Percentiles rank a stretch among this genome's conserved stretches.
These are phyloP conservation scores for Phoebastria nigripes DNA, from an alignment of 2,797 vertebrate genomes.

Conservation along the genomic window DNA sequence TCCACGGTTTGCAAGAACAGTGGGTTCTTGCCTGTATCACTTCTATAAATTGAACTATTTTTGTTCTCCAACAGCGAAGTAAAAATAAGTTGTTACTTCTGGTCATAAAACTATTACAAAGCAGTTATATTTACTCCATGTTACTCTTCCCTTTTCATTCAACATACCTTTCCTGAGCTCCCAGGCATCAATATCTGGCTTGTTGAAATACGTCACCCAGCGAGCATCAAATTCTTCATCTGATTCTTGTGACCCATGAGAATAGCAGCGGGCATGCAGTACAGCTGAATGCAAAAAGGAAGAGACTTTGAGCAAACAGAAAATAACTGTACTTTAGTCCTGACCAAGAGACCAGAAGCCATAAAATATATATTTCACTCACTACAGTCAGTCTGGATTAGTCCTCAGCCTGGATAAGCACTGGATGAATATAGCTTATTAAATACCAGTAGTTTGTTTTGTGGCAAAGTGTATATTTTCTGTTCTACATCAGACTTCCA, in stretches of 20 bases:
- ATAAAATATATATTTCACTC: accelerated
- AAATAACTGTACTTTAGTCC: not conserved
- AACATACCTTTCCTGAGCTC: conserved; percentile 90
- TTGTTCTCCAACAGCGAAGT: not conserved
- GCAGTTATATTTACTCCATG: not conserved
- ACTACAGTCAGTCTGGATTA: not conserved
- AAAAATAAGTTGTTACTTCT: not conserved
- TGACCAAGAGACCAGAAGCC: not conserved
- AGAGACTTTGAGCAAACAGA: not conserved
- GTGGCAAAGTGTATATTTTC: not conserved
- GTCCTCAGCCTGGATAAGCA: not conserved
- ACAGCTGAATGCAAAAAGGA: conserved; percentile 8
- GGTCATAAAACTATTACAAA: not conserved
- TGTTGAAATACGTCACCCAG: conserved; percentile 95
- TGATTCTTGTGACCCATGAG: conserved; percentile 86
- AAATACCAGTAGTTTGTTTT: accelerated
- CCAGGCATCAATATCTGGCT: conserved; percentile 93
- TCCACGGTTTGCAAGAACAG: not conserved
- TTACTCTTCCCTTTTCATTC: not conserved
- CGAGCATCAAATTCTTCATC: conserved; percentile 97
- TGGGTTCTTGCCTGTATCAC: not conserved
- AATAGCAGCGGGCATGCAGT: conserved; percentile 84
- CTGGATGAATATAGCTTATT: not conserved
- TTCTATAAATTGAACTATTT: not conserved
- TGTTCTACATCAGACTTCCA: not conserved